phyloP scores from a whole-genome alignment of 2,888 invertebrate genomes.

The Eupithecia tripunctaria region DNA sequence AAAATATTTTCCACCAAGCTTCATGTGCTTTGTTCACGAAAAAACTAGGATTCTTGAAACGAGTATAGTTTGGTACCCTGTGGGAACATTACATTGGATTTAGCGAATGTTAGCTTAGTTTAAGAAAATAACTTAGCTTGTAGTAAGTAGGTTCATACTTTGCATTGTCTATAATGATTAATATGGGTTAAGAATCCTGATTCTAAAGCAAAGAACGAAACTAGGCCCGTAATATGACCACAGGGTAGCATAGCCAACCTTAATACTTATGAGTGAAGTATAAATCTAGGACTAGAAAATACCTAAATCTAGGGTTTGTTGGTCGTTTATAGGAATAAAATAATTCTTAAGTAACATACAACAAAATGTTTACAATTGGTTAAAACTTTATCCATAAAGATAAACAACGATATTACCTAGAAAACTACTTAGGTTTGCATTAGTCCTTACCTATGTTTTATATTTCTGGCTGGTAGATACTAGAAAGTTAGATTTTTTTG shows the following conservation, averaged over 20 bases:
- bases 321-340: conserved; percentile 22
- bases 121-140: background rate
- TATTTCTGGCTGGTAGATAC: background rate
- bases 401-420: too few species aligned
- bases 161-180: background rate
- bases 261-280: background rate
- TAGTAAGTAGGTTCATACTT: background rate
- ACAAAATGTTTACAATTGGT: background rate
- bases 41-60: background rate
- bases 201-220: background rate
- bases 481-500: background rate
- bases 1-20: background rate
- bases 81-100: conserved; percentile 1
- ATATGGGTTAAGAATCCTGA: background rate
- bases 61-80: background rate
- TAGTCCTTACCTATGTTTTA: background rate
- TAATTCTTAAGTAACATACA: background rate
- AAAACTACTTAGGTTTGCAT: background rate
- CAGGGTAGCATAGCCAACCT: background rate
- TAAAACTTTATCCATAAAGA: background rate
- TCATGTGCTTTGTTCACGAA: background rate
- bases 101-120: background rate
- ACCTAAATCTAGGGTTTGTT: conserved; percentile 22
- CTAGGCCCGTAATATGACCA: background rate
- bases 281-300: conserved; percentile 11